These are phyloP conservation scores for Xanthorhoe spadicearia DNA, from an alignment of 2,888 invertebrate genomes.

Conservation along the genomic window DNA sequence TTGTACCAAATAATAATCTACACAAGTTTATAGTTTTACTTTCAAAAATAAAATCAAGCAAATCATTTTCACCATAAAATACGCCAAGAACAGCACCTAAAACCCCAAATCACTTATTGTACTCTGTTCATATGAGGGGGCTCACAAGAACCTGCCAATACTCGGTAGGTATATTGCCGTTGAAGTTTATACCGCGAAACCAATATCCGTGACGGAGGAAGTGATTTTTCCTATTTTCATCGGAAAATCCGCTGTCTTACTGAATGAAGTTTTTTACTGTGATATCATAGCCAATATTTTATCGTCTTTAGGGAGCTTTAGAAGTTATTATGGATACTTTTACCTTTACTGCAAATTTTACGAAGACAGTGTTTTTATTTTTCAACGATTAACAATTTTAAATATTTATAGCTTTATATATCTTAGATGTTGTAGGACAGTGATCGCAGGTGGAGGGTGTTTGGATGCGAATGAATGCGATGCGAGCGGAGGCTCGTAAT, in stretches of 20 bases:
- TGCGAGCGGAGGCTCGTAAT: conserved; percentile 46
- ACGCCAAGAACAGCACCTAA: not conserved
- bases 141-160: conserved; percentile 23
- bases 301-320: too few relatives aligned
- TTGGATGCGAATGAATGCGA: conserved; percentile 44
- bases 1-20: too few relatives aligned
- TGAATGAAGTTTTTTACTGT: too few relatives aligned
- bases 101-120: not conserved
- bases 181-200: conserved; percentile 35
- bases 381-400: too few relatives aligned
- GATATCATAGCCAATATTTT: too few relatives aligned
- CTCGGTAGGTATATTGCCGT: conserved; percentile 11
- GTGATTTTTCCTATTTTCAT: conserved; percentile 39
- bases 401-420: not conserved
- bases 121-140: conserved; percentile 10
- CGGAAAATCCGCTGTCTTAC: conserved; percentile 39
- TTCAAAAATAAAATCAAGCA: not conserved
- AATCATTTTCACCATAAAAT: not conserved
- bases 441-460: conserved; percentile 34
- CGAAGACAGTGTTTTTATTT: too few relatives aligned
- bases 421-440: conserved; percentile 6
- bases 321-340: too few relatives aligned
- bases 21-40: too few relatives aligned
- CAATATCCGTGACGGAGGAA: conserved; percentile 39
- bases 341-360: too few relatives aligned